Evolutionary conservation across 2,797 vertebrate genomes (phyloP), one percentile per base, ranked within the genome.

Genomic region (Microctenopoma stevenorrisi): DNA sequence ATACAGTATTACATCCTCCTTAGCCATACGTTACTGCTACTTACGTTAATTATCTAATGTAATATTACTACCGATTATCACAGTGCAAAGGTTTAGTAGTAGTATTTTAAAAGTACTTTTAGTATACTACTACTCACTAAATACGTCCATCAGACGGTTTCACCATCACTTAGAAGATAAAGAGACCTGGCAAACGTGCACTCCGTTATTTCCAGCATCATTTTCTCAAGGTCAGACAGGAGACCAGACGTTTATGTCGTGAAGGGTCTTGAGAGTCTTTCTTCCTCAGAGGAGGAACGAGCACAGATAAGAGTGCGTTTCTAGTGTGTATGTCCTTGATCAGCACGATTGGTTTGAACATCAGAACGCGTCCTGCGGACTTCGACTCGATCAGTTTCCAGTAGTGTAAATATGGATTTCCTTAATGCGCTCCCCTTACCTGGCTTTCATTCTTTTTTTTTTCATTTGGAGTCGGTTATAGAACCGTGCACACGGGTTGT

Each of bases 341-440:
- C 79, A 28, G 78, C 56, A 51, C 35, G 47, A 61, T 77, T 78
- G 68, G 68, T 89, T 88, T 89, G 81, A 88, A 88, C 71, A 5
- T 72, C 81, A 87, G 84, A 88, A 91, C 88, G 74, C 70, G 26
- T 62, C 67, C 83, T 72, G 79, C 14, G 6, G 79, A 82, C 75
- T 81, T 68, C 1, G 8, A 79, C 86, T 78, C 9, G 65, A 87
- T 89, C 73, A 55, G 74, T 86, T 88, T 90, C 86, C 89, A 86
- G 74, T 54, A 1, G 51, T 65, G 51, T 87, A 87, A 91, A 90
- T 87, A 83, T 69, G 79, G 86, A 91, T 90, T 89, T 91, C 90
- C 89, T 91, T 87, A 78, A 89, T 88, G 88, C 81, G 86, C 73
- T 88, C 74, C 75, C 63, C 63, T 74, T 63, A 48, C 61, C 48